Percentiles rank a stretch among this genome's conserved stretches.
Conservation (phyloP, 2,888 invertebrate species). For the Germaria angustata region DNA sequence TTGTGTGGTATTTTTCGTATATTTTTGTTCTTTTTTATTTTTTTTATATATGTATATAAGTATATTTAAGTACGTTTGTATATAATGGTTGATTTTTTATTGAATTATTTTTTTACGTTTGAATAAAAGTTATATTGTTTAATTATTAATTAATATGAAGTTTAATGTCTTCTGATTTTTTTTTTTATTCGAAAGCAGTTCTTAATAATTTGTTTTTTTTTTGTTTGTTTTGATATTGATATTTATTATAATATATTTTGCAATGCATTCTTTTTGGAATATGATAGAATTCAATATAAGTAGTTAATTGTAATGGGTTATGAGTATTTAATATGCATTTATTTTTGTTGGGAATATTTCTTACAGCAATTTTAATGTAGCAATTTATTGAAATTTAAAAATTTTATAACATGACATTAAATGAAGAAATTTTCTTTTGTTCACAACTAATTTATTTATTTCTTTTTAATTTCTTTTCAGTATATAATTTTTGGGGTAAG, state of each 20-base stretch:
- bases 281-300: slow-evolving; percentile 44
- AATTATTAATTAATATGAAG: slow-evolving; percentile 30
- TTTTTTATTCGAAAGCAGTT: slow-evolving; percentile 3
- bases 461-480: slow-evolving; percentile 13
- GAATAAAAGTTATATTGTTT: slow-evolving; percentile 55
- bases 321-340: slow-evolving; percentile 27
- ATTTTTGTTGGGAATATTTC: slow-evolving; percentile 12
- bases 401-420: slow-evolving; percentile 45
- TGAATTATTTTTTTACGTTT: slow-evolving; percentile 58
- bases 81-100: slow-evolving; percentile 10
- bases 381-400: not conserved
- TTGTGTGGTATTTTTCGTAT: slow-evolving; percentile 23
- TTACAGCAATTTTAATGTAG: slow-evolving; percentile 17
- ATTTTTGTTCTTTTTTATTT: slow-evolving; percentile 26
- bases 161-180: slow-evolving; percentile 2
- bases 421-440: slow-evolving; percentile 18
- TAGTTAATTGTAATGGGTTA: slow-evolving; percentile 36
- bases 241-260: slow-evolving; percentile 30
- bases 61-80: slow-evolving; percentile 19
- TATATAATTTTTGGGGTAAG: slow-evolving; percentile 17
- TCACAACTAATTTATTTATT: slow-evolving; percentile 30
- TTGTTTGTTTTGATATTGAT: slow-evolving; percentile 46
- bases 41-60: slow-evolving; percentile 41
- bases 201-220: not conserved
- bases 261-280: slow-evolving; percentile 5